A percentile compares a stretch with the other conserved stretches of the same genome.
These are phyloP conservation scores for Adoxophyes honmai DNA, from an alignment of 1,140 invertebrate genomes.

Conservation along the genomic window DNA sequence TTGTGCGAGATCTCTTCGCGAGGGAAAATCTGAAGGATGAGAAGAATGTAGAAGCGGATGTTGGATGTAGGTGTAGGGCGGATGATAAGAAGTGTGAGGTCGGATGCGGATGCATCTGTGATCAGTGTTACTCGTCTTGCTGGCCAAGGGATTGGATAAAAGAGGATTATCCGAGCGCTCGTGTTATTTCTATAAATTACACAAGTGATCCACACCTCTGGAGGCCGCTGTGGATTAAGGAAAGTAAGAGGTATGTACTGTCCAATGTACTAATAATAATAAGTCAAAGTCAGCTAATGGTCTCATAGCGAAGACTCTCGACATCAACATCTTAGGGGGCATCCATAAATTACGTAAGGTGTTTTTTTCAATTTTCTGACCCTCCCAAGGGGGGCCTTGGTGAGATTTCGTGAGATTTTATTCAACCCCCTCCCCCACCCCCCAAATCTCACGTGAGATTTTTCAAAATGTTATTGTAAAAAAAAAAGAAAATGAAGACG, in stretches of 20 bases:
- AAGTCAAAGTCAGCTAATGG: no score
- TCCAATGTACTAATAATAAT: no score
- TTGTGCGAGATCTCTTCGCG: conserved; percentile 56
- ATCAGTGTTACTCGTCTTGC: conserved; percentile 78
- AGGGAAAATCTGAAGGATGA: conserved; percentile 22
- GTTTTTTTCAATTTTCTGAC: no score
- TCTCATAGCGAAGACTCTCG: no score
- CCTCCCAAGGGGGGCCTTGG: no score
- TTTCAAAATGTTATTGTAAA: no score
- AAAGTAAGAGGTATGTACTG: conserved; percentile 78
- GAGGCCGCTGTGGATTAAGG: conserved; percentile 83
- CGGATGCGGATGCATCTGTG: conserved; percentile 61
- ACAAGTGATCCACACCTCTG: conserved; percentile 83
- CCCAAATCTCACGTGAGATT: no score
- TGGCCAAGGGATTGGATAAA: conserved; percentile 85
- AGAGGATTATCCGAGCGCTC: conserved; percentile 80
- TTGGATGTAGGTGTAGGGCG: conserved; percentile 3
- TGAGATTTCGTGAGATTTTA: no score
- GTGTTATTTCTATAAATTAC: conserved; percentile 84
- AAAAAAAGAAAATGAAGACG: no score
- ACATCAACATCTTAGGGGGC: no score
- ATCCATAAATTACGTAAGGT: no score
- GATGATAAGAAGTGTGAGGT: conserved; percentile 21
- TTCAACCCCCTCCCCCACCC: no score
- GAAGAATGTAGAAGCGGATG: conserved; percentile 11